Evolutionary conservation across 2,797 vertebrate species (phyloP).

Genomic region (Sciurus carolinensis): DNA sequence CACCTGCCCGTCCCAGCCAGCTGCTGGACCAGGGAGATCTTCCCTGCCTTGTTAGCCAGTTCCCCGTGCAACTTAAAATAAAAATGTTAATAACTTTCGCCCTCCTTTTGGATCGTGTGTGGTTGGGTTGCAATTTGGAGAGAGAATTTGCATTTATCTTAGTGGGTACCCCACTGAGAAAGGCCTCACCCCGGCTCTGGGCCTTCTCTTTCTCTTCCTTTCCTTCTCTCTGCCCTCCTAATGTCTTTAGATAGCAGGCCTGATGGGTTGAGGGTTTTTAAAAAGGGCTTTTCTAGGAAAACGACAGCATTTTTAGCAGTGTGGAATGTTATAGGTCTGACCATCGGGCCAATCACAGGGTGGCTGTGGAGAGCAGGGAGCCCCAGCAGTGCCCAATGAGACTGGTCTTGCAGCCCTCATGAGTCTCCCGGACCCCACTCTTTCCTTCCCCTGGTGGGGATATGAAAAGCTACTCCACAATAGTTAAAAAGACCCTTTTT

Average conservation of each 20-base stretch:
- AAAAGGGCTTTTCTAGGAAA: constrained; percentile 58
- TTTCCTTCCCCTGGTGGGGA: constrained; percentile 67
- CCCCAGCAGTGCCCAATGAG: constrained; percentile 19
- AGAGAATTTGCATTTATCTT: neutral
- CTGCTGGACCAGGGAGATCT: neutral
- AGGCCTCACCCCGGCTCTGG: neutral
- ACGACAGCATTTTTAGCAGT: constrained; percentile 1
- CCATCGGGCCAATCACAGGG: constrained; percentile 55
- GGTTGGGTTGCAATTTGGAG: neutral
- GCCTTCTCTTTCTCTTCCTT: neutral
- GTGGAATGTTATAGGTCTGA: constrained; percentile 79
- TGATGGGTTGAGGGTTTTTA: neutral
- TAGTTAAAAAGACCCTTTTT: constrained; percentile 83
- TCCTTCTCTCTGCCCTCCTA: constrained; percentile 9
- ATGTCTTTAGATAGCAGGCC: neutral
- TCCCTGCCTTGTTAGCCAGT: neutral
- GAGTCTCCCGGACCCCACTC: neutral
- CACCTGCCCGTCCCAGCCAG: neutral
- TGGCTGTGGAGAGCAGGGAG: constrained; percentile 56
- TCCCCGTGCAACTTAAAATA: neutral
- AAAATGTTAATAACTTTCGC: neutral
- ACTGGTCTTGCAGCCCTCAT: neutral
- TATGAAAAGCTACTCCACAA: constrained; percentile 82
- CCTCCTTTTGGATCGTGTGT: neutral
- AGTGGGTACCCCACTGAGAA: neutral